Percentiles rank a stretch among this genome's conserved stretches.
These are phyloP conservation scores for Chelmon rostratus DNA, from an alignment of 2,797 vertebrate species.

Conservation along the genomic window DNA sequence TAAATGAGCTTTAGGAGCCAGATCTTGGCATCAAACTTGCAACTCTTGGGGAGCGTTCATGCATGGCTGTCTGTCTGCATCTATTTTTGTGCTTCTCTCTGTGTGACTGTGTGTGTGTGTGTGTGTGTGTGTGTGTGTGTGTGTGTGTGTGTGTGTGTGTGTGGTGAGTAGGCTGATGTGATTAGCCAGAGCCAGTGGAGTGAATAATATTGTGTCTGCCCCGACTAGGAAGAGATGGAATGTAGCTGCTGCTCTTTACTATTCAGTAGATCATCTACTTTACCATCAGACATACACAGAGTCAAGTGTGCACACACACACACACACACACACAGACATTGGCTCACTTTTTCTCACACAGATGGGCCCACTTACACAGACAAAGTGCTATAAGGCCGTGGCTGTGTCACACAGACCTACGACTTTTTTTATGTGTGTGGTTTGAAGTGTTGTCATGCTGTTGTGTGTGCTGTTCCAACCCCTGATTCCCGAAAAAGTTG, in stretches of 20 bases:
- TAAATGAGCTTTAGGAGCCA: constrained; percentile 59
- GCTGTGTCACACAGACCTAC: neutral
- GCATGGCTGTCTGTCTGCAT: constrained; percentile 66
- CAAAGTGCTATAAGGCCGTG: neutral
- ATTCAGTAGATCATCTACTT: constrained; percentile 59
- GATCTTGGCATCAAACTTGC: constrained; percentile 66
- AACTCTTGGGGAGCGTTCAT: constrained; percentile 63
- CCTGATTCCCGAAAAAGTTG: neutral
- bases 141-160: constrained; percentile 35
- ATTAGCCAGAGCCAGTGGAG: constrained; percentile 80
- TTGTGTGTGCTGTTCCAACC: neutral
- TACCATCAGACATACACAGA: constrained; percentile 55
- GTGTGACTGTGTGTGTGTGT: constrained; percentile 5
- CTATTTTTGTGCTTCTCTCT: constrained; percentile 56
- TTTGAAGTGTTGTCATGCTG: neutral
- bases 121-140: constrained; percentile 5
- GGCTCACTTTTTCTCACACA: constrained; percentile 20
- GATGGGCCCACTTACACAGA: constrained; percentile 12
- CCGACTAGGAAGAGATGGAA: constrained; percentile 63
- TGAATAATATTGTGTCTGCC: constrained; percentile 81
- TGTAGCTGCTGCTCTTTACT: constrained; percentile 71
- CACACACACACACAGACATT: constrained; percentile 29
- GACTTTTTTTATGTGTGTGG: neutral
- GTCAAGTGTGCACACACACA: constrained; percentile 25
- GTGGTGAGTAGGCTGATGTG: constrained; percentile 72